Conservation (phyloP, 2,113 vertebrate genomes). For the Bubo bubo region DNA sequence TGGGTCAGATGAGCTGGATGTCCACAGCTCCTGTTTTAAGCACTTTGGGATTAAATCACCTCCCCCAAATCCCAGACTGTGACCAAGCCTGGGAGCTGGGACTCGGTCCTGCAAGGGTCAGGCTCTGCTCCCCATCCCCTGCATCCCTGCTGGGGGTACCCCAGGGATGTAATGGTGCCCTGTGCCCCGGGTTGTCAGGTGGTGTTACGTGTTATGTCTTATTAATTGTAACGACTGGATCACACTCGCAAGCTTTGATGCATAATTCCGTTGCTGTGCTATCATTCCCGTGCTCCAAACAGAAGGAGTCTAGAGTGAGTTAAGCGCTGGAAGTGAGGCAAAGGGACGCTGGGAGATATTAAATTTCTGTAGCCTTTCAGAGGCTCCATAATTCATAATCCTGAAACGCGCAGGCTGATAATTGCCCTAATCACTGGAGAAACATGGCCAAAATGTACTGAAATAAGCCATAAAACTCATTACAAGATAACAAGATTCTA, state of each 20-base stretch:
- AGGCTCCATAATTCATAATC: conserved; percentile 76
- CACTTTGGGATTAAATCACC: background rate
- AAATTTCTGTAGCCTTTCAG: conserved; percentile 46
- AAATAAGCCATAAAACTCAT: conserved; percentile 82
- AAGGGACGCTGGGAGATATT: conserved; percentile 13
- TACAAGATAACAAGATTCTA: conserved; percentile 83
- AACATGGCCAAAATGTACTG: conserved; percentile 77
- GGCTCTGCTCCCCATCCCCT: background rate
- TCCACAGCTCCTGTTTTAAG: background rate
- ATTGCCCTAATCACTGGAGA: conserved; percentile 78
- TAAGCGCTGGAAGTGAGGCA: background rate
- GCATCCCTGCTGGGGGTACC: background rate
- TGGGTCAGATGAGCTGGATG: background rate
- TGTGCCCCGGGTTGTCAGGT: fast-evolving
- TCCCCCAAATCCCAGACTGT: background rate
- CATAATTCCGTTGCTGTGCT: background rate
- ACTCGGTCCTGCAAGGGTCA: background rate
- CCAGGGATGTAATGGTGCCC: background rate
- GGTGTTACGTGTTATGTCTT: fast-evolving
- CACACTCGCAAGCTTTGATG: background rate
- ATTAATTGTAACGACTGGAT: background rate
- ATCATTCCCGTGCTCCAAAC: background rate
- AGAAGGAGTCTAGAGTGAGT: background rate
- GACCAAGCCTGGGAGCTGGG: background rate
- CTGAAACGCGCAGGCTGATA: conserved; percentile 71